Base-by-base conservation (phyloP, 2,113 vertebrate species). In the Eolophus roseicapilla region DNA sequence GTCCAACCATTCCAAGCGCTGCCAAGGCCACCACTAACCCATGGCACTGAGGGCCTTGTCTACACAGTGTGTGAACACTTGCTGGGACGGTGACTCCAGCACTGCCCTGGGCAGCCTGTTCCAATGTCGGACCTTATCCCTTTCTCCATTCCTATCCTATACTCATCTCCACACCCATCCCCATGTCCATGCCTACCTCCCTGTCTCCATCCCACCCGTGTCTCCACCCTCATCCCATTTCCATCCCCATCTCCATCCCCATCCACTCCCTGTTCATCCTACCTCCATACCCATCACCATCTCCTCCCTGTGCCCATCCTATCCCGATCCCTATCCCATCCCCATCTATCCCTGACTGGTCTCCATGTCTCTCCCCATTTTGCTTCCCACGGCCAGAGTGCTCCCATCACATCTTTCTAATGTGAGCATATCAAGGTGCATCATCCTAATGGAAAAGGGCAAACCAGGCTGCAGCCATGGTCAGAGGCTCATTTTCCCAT, bases 381-480 rank as follows among this genome's bases (percentile, higher is more conserved):
- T 29, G 4, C 19, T 63, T 69, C 25, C 64, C 25, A 8, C 25
- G 8, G 18, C 21, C 21, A 18, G 60, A 59, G 60, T 37, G 68
- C 60, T 71, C 43, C 20, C 19, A 2, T 44, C 18, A 1, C 52
- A 46, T 18, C 29, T 41, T 29, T 53, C 29, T 77, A 7, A 29
- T 3, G 4, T 10, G 15, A 25, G 23, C 1, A 1, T 16, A 12
- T 13, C 0, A 2, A 27, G 55, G 68, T 18, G 3, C 39, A 3
- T 21, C 0, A 0, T 63, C 52, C 49, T 47, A 10, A 2, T 0
- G 7, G 41, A 33, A 49, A 3, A 57, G 43, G 14, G 59, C 8
- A 3, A 29, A 31, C 0, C 5, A 43, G 19, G 37, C n/a, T 0
- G 1, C 57, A 71, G 7, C 6, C 0, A 4, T 0, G 6, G 20